Base-by-base conservation (phyloP, 2,113 vertebrate genomes). In the Reinhardtius hippoglossoides region DNA sequence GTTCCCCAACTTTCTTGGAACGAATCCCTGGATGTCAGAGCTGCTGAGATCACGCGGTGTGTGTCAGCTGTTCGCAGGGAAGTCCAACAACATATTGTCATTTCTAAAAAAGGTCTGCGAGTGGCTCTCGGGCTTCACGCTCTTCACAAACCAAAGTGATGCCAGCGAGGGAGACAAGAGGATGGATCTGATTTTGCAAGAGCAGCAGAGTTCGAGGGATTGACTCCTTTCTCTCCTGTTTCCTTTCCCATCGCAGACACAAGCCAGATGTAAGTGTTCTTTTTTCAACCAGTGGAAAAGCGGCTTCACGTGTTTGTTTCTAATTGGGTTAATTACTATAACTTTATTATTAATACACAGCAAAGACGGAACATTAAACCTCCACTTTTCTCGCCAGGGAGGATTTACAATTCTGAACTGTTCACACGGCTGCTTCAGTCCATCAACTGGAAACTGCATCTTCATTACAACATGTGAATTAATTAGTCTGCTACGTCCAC, bases 101-200 rank as follows among this genome's bases (percentile, higher is more conserved):
- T 31, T 31, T 31, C 31, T 31, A 31, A 31, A 27, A 27, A 31
- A 78, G 74, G 27, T 70, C 63, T 68, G 54, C 62, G 37, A n/a
- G 50, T 3, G 26, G 48, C 76, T 64, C 50, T 74, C 12, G 13
- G 37, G 59, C 62, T 54, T 50, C 35, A 6, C n/a, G 61, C 60
- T 69, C 24, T 68, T 61, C n/a, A 24, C 72, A 57, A 79, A 76
- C 59, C 63, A 71, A 68, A 52, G 21, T 9, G 21, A 44, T 2
- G 52, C 60, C 37, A 20, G 35, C 1, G 23, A 61, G 2, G 5
- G 71, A 18, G 35, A 56, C 15, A 0, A 48, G 14, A 48, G 44
- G 44, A 18, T 5, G 44, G 4, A 48, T 48, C 16, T 48, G 13
- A 13, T 46, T 46, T 46, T 15, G 14, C 4, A 46, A 15, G 44